phyloP scores from a whole-genome alignment of 2,888 invertebrate genomes.

The Amblyteles armatorius region DNA sequence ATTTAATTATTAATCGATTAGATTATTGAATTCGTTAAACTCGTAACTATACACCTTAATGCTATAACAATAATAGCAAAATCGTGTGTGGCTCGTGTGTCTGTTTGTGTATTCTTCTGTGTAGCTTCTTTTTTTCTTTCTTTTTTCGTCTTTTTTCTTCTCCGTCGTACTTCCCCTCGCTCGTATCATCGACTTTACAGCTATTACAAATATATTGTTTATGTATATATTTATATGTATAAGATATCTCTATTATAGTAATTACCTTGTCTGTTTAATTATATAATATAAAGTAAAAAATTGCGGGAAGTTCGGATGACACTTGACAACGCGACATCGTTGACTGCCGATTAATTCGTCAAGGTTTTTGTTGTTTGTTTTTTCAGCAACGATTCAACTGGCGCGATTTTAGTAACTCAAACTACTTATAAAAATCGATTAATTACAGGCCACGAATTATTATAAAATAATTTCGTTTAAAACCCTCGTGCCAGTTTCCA shows the following conservation, averaged over 20 bases:
- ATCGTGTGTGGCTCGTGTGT: slow-evolving; percentile 73
- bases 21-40: slow-evolving; percentile 74
- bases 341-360: slow-evolving; percentile 38
- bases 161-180: slow-evolving; percentile 16
- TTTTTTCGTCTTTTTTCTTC: slow-evolving; percentile 67
- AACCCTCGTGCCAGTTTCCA: slow-evolving; percentile 35
- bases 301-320: slow-evolving; percentile 78
- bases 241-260: slow-evolving; percentile 76
- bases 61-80: slow-evolving; percentile 81
- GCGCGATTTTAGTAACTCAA: slow-evolving; percentile 31
- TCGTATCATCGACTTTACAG: slow-evolving; percentile 73
- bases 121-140: slow-evolving; percentile 50
- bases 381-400: background rate
- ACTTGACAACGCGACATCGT: slow-evolving; percentile 47
- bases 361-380: slow-evolving; percentile 31
- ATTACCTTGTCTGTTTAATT: slow-evolving; percentile 76
- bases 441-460: background rate
- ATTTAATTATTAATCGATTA: slow-evolving; percentile 73
- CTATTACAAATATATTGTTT: slow-evolving; percentile 79
- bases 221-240: slow-evolving; percentile 71
- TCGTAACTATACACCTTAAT: slow-evolving; percentile 77
- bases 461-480: background rate
- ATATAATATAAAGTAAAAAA: slow-evolving; percentile 81
- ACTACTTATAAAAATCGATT: background rate
- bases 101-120: slow-evolving; percentile 25